Percentiles rank a stretch among this genome's conserved stretches.
These are phyloP conservation scores for Sebastes taczanowskii DNA, from an alignment of 2,797 vertebrate species.

Conservation along the genomic window DNA sequence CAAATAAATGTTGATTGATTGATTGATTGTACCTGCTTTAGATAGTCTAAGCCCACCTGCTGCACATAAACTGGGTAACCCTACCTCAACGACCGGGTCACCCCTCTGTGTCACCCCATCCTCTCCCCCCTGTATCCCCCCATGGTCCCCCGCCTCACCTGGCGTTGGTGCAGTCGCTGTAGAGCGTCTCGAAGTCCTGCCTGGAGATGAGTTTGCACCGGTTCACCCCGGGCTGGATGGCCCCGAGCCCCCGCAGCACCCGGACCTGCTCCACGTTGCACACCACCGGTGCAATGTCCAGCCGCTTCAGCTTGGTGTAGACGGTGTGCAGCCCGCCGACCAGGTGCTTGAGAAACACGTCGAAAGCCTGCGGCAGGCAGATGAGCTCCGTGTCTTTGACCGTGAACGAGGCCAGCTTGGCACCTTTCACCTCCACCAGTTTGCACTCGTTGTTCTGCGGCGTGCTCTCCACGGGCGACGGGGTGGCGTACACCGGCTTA, in stretches of 20 bases:
- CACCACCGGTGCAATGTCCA: constrained; percentile 97
- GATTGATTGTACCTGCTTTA: neutral
- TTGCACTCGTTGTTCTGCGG: constrained; percentile 98
- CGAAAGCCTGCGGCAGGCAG: constrained; percentile 98
- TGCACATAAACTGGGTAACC: neutral
- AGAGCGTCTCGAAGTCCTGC: constrained; percentile 98
- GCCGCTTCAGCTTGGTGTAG: constrained; percentile 98
- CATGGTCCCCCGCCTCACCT: constrained; percentile 86
- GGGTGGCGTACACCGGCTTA: constrained; percentile 95
- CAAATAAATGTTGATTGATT: too few species aligned
- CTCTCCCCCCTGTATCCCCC: neutral
- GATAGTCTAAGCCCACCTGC: constrained; percentile 29
- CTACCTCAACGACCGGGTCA: neutral
- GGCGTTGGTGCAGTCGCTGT: constrained; percentile 98
- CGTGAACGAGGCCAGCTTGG: constrained; percentile 97
- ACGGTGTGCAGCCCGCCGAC: constrained; percentile 98
- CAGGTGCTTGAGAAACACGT: constrained; percentile 98
- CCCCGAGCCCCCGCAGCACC: constrained; percentile 94
- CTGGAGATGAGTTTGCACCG: constrained; percentile 99
- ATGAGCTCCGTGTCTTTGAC: constrained; percentile 97
- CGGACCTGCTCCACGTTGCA: constrained; percentile 99
- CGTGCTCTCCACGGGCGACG: constrained; percentile 97
- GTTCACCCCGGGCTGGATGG: constrained; percentile 98
- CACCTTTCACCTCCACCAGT: constrained; percentile 96
- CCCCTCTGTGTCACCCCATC: neutral